Base-by-base conservation (phyloP, 2,113 vertebrate genomes). In the Tupaia tana region DNA sequence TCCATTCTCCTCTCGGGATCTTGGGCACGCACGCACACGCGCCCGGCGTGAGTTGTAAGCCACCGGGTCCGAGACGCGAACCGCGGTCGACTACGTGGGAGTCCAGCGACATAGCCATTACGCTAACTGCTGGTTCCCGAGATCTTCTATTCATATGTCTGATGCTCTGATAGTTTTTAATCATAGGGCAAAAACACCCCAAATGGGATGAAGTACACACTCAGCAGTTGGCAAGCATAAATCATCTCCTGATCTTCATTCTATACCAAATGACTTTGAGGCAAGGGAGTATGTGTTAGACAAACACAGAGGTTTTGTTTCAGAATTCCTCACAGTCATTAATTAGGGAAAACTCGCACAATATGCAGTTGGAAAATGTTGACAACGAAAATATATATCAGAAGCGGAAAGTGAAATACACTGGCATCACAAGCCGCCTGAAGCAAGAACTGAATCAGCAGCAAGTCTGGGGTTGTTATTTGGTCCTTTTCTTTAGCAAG, bases 401-500 rank as follows among this genome's bases (percentile, higher is more conserved):
- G 25, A 56, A 18, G 15, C 31, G 91, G 89, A 88, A 63, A 77
- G 58, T 86, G 56, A 61, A 87, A 73, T 31, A 56, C 3, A 24
- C 12, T 20, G 9, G 29, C 8, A 29, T n/a, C 27, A 27, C 11
- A 69, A 5, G 59, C 11, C 25, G 19, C 89, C 81, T 56, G 43
- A 80, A 63, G 77, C 81, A 84, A 92, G 86, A 77, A 58, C 6
- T 7, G 14, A 78, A n/a, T 64, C 27, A 34, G 11, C 18, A 52
- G 7, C 6, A 70, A 31, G 14, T n/a, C 71, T 70, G 14, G 15
- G 4, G 31, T 81, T 92, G 56, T n/a, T 59, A 67, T 80, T n/a
- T 66, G 29, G 27, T 61, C 71, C 22, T 92, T 66, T 61, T 43
- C 34, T 97, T 91, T 95, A 59, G 64, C 20, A 78, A 86, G 11